phyloP scores from a whole-genome alignment of 2,888 invertebrate species.

The Macrosiphum euphorbiae region DNA sequence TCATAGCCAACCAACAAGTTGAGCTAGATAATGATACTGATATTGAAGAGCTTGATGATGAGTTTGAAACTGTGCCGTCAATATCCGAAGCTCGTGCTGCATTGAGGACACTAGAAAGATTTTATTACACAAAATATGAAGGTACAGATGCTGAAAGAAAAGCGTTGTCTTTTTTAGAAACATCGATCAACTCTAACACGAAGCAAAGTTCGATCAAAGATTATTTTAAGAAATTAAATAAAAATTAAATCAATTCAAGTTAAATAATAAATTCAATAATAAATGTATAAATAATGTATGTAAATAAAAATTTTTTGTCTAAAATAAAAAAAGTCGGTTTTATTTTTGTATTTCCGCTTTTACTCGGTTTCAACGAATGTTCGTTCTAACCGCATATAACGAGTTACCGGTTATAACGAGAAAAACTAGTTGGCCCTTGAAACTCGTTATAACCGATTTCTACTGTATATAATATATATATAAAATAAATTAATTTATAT shows the following conservation, averaged over 20 bases:
- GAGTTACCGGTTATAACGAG: slow-evolving; percentile 23
- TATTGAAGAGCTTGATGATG: neutral
- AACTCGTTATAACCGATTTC: slow-evolving; percentile 56
- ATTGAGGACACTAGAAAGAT: slow-evolving; percentile 19
- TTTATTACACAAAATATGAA: slow-evolving; percentile 54
- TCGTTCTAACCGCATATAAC: slow-evolving; percentile 46
- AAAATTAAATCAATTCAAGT: no score
- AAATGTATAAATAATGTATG: no score
- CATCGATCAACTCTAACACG: neutral
- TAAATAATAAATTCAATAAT: no score
- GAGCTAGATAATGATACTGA: neutral
- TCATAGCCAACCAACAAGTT: no score
- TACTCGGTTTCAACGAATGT: neutral
- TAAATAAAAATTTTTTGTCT: no score
- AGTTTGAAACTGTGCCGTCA: slow-evolving; percentile 12
- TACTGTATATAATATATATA: no score
- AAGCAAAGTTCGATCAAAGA: no score
- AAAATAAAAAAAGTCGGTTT: no score
- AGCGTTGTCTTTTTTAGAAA: slow-evolving; percentile 44
- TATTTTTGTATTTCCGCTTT: no score
- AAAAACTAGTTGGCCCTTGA: slow-evolving; percentile 37
- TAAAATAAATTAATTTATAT: no score
- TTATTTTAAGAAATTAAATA: no score
- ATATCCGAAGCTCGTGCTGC: slow-evolving; percentile 4
- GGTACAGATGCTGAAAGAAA: slow-evolving; percentile 42